Evolutionary conservation across 2,797 vertebrate genomes (phyloP).

Genomic region (Emys orbicularis): DNA sequence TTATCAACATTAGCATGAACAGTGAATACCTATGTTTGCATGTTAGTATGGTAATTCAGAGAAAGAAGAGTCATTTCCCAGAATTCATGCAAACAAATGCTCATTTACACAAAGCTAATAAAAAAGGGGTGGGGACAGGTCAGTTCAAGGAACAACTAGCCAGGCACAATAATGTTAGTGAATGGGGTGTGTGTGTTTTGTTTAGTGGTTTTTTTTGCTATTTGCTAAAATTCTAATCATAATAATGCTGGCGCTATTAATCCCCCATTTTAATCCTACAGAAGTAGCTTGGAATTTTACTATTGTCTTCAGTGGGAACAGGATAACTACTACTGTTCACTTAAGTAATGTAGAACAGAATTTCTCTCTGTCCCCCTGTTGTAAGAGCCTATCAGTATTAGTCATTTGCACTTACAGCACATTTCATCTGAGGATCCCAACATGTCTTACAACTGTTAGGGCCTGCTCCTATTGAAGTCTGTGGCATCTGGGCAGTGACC

Average conservation of each 20-base stretch:
- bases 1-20: conserved; percentile 32
- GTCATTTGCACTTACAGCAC: neutral
- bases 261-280: neutral
- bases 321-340: neutral
- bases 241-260: neutral
- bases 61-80: conserved; percentile 19
- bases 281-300: neutral
- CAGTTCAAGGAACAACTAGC: conserved; percentile 7
- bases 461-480: neutral
- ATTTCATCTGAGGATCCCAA: neutral
- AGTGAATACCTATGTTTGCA: conserved; percentile 39
- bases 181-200: neutral
- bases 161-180: neutral
- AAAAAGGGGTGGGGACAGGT: neutral
- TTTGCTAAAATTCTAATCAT: neutral
- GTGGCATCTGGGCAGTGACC: neutral
- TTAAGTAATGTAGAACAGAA: neutral
- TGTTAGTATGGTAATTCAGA: neutral
- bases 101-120: neutral
- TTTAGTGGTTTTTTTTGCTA: neutral
- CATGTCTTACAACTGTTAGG: neutral
- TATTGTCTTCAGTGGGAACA: neutral
- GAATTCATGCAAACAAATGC: neutral
- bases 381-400: neutral
- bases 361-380: neutral